Evolutionary conservation across 2,113 vertebrate species (phyloP).

Genomic region (Mionectes macconnelli): DNA sequence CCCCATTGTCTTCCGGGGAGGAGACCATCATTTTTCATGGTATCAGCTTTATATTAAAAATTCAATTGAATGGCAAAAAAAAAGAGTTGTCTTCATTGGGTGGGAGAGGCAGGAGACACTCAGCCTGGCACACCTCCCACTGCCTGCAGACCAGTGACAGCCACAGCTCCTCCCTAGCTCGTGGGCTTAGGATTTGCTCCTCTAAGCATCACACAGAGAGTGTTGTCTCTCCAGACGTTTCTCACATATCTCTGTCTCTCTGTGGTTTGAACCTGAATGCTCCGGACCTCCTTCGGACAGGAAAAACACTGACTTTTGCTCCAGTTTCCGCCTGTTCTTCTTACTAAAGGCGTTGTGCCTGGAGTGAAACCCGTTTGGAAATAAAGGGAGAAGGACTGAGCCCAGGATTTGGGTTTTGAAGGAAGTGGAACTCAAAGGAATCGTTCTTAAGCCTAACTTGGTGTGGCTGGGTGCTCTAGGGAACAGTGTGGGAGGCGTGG

Average conservation of each 20-base stretch:
- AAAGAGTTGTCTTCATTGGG: background rate
- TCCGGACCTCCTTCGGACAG: background rate
- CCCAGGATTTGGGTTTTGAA: background rate
- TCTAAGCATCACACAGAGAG: accelerated
- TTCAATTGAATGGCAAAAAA: background rate
- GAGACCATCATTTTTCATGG: background rate
- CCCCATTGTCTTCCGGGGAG: background rate
- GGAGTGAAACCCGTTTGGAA: background rate
- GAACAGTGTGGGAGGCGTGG: accelerated
- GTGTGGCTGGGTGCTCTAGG: background rate
- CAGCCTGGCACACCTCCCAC: background rate
- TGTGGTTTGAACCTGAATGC: accelerated
- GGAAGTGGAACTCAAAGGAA: background rate
- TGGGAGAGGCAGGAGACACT: background rate
- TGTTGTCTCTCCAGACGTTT: background rate
- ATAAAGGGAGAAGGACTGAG: background rate
- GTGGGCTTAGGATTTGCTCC: background rate
- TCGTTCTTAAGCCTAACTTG: background rate
- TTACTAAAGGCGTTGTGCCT: background rate
- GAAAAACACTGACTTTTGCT: accelerated
- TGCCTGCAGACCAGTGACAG: background rate
- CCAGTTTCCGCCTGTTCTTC: background rate
- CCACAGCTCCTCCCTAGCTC: background rate
- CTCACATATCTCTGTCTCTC: background rate
- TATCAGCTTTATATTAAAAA: background rate